phyloP scores from a whole-genome alignment of 2,113 vertebrate genomes.

The Toxotes jaculatrix region DNA sequence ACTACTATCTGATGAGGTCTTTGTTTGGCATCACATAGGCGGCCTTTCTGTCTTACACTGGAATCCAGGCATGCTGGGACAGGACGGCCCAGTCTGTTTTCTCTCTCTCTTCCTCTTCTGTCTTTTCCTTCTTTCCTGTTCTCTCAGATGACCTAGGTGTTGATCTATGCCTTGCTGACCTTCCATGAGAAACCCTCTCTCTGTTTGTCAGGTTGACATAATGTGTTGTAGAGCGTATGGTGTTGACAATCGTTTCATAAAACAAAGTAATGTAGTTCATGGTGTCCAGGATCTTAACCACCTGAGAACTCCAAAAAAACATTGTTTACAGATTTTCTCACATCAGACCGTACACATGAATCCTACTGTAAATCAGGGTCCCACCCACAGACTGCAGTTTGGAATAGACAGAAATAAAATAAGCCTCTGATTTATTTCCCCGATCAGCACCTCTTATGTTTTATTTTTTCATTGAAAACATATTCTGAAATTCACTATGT shows the following conservation, averaged over 20 bases:
- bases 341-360: not conserved
- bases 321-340: not conserved
- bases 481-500: not conserved
- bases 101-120: not conserved
- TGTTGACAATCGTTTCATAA: not conserved
- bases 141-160: not conserved
- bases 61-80: slow-evolving; percentile 71
- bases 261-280: not conserved
- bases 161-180: not conserved
- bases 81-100: slow-evolving; percentile 47
- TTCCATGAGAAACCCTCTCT: not conserved
- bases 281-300: not conserved
- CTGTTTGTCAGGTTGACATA: not conserved
- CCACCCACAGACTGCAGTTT: not conserved
- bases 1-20: slow-evolving; percentile 50
- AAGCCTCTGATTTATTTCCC: not conserved
- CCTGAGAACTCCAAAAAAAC: not conserved
- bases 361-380: not conserved
- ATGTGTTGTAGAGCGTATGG: too few relatives aligned
- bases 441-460: not conserved
- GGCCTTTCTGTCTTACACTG: slow-evolving; percentile 53
- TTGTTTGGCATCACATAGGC: slow-evolving; percentile 67
- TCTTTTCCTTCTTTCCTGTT: not conserved
- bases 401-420: not conserved
- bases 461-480: not conserved